Evolutionary conservation across 2,797 vertebrate genomes (phyloP), one percentile per base, ranked within the genome.

Genomic region (Onychomys leucogaster): DNA sequence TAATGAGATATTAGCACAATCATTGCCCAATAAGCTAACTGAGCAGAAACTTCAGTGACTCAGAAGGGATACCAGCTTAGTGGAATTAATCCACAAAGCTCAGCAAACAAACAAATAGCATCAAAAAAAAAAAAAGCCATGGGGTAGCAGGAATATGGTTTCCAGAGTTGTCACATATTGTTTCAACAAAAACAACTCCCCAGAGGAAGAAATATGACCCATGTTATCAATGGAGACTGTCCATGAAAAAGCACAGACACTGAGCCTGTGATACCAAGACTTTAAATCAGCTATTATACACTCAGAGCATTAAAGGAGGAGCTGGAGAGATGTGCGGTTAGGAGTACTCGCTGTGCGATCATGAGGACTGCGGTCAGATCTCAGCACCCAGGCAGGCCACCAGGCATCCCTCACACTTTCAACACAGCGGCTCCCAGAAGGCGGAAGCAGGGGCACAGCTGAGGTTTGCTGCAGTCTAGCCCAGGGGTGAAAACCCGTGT

Each of bases 11-110:
- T 65, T 63, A 77, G 52, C 12, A 37, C 34, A 87, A 27, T 77
- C 61, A 90, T 10, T n/a, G 52, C 46, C 52, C 63, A 94, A 12
- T 85, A 83, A 82, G 46, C 46, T 86, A 89, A 85, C 25, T 29
- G 41, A 94, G 21, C 21, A 88, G 63, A 90, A 37, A 77, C 37
- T 76, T 80, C 82, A 77, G 73, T 65, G 34, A 49, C 23, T 34
- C 3, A 69, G 7, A 88, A 75, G 86, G 23, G 52, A 61, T 34
- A 82, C 0, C 65, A 71, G 82, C 29, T 87, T 94, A 46, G 76
- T 2, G 90, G 41, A 95, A 89, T 81, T 67, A 87, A 90, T 43
- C 46, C 25, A 93, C 69, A 41, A 82, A 91, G 61, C 37, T 81
- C 80, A 86, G 29, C 75, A 52, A 91, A 89, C 82, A 81, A 73